Evolutionary conservation across 2,888 invertebrate genomes (phyloP).

Genomic region (Acrocyrtus sp.): DNA sequence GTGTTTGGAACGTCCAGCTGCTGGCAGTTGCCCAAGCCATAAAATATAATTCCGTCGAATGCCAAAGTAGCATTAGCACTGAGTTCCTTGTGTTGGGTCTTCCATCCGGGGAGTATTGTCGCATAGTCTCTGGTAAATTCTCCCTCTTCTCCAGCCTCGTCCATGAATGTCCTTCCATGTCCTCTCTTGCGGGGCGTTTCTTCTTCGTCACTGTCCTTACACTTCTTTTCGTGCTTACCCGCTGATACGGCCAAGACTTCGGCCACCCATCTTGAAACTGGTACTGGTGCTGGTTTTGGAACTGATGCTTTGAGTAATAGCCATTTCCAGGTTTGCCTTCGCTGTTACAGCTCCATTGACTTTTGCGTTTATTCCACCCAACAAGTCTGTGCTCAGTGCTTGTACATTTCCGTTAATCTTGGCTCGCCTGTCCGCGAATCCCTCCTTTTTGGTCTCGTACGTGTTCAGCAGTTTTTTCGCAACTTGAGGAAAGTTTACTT

Average conservation of each 20-base stretch:
- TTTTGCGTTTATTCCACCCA: neutral
- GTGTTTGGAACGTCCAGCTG: neutral
- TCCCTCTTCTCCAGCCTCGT: too few species aligned
- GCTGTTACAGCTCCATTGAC: neutral
- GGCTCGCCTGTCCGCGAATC: too few species aligned
- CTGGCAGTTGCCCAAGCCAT: slow-evolving; percentile 25
- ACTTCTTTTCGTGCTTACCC: too few species aligned
- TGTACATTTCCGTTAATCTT: slow-evolving; percentile 3
- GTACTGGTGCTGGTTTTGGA: neutral
- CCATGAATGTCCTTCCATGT: neutral
- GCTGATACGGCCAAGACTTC: too few species aligned
- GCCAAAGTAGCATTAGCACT: slow-evolving; percentile 17
- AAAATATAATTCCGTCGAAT: slow-evolving; percentile 13
- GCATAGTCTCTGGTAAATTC: too few species aligned
- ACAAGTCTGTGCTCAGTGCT: slow-evolving; percentile 7
- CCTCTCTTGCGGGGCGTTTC: neutral
- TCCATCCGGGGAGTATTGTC: slow-evolving; percentile 33
- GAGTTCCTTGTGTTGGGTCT: slow-evolving; percentile 14
- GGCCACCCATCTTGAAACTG: too few species aligned
- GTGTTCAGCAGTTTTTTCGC: neutral
- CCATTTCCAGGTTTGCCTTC: neutral
- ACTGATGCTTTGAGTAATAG: neutral
- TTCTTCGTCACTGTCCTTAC: neutral
- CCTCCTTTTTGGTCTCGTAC: neutral
- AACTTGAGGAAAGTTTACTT: neutral